Evolutionary conservation across 2,888 invertebrate genomes (phyloP), one percentile per base, ranked within the genome.

Genomic region (Dynastes hyllus): DNA sequence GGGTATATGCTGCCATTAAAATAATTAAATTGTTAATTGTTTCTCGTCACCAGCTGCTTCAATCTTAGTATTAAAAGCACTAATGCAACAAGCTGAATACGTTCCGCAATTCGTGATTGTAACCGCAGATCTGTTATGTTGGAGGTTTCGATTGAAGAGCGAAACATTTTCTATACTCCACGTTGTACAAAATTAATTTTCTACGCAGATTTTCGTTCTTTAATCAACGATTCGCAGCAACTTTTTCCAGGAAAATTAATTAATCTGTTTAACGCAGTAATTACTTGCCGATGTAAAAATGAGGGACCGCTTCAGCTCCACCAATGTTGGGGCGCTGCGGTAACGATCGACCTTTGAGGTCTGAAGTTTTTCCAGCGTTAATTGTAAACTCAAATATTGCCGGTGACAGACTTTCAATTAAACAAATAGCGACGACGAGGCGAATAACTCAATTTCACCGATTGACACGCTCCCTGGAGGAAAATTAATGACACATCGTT

Each of bases 351-450:
- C 55, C 55, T 55, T 55, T 55, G 55, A 55, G n/a, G n/a, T 6
- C 4, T 22, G n/a, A n/a, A 22, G 16, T 50, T 51, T 70, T 55
- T 70, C 70, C 32, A 13, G 70, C n/a, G 55, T 75, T 75, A 75
- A 75, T 75, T 75, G 58, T 55, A 75, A 75, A 75, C 75, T 75
- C 61, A 75, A 75, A 75, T 75, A 75, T 75, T 75, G 61, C 58
- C 75, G 29, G 53, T 75, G 75, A 75, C 75, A 37, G 58, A 75
- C 61, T 75, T 75, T 61, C 29, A 61, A 75, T 75, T 75, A 71
- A 55, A 75, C 75, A 37, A 27, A 61, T 58, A 75, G 32, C 75
- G 53, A 75, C 55, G 13, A 16, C 55, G 55, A n/a, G 55, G 6
- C 55, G 22, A 55, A 16, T 55, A n/a, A 61, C 75, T 61, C 27